Base-by-base conservation (phyloP, 37 sponge, comb jelly and placozoan species). In the Cliona cf. orientalis region DNA sequence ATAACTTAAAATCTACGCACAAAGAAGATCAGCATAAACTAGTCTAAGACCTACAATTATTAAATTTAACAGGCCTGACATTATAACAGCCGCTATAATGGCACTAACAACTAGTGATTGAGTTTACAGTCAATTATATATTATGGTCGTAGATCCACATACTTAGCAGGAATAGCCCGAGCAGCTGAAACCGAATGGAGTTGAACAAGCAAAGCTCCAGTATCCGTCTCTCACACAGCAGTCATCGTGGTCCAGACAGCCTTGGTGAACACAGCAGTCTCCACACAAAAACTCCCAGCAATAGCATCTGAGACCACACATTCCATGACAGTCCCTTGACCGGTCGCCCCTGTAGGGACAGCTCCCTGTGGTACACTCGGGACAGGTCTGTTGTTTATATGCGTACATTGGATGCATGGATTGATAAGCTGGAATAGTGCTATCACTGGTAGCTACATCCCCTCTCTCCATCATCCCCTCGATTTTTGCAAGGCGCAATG, bases 181-280 rank as follows among this genome's bases (percentile, higher is more conserved):
- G 65, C 80, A 79, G 5, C 32, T 79, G 39, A 79, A 79, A 22
- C 80, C 49, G 2, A 2, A 22, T 25, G 68, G 80, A 25, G 44
- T 66, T 34, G 42, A 3, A 56, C 80, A 79, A 29, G 29, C 32
- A 11, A 6, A 43, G 37, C 19, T 42, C 3, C 31, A 4, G 9
- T 33, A 21, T 36, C 80, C 68, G 17, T 64, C 3, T 2, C 7
- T 6, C 2, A 17, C 22, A 65, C 80, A 79, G 46, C 80, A 79
- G n/a, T 3, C 66, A n/a, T 79, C 80, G 65, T 79, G 80, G 22
- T 65, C 68, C 3, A 34, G 32, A 41, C 80, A 79, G 68, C 80
- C 80, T 43, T 65, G 41, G 44, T 79, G 80, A n/a, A 66, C 43
- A 46, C 80, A 79, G 41, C 80, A 79, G 36, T 79, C 80, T 44